phyloP scores from a whole-genome alignment of 2,797 vertebrate genomes.

The Poeciliopsis paucimaculata region DNA sequence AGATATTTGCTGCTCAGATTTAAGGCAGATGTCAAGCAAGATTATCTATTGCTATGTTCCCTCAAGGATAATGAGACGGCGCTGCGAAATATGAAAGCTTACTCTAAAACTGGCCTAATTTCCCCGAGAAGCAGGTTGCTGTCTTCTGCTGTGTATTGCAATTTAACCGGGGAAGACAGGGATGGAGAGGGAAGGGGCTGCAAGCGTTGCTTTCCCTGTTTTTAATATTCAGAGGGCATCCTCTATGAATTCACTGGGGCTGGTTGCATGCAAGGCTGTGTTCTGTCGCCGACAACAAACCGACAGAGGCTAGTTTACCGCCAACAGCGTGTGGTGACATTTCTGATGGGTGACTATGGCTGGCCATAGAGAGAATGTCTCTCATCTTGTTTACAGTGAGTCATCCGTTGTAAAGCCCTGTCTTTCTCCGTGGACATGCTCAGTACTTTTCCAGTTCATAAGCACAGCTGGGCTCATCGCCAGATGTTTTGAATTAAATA shows the following conservation, averaged over 20 bases:
- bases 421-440: conserved; percentile 69
- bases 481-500: conserved; percentile 79
- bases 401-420: conserved; percentile 73
- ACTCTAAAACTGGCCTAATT: conserved; percentile 26
- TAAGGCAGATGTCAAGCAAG: conserved; percentile 14
- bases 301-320: conserved; percentile 59
- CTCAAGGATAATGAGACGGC: conserved; percentile 5
- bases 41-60: conserved; percentile 7
- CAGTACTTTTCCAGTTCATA: conserved; percentile 78
- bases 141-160: conserved; percentile 21
- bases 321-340: conserved; percentile 67
- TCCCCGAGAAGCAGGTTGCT: conserved; percentile 29
- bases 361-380: conserved; percentile 62
- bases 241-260: conserved; percentile 48
- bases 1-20: conserved; percentile 26
- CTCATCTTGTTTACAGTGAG: conserved; percentile 74
- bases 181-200: conserved; percentile 46
- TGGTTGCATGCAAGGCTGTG: conserved; percentile 47
- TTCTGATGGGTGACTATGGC: conserved; percentile 64
- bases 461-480: conserved; percentile 76
- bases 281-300: conserved; percentile 52
- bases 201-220: conserved; percentile 38
- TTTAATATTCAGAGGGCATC: conserved; percentile 73
- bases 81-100: conserved; percentile 16
- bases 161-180: conserved; percentile 33